Evolutionary conservation across 2,797 vertebrate genomes (phyloP).

Genomic region (Mus minutoides): DNA sequence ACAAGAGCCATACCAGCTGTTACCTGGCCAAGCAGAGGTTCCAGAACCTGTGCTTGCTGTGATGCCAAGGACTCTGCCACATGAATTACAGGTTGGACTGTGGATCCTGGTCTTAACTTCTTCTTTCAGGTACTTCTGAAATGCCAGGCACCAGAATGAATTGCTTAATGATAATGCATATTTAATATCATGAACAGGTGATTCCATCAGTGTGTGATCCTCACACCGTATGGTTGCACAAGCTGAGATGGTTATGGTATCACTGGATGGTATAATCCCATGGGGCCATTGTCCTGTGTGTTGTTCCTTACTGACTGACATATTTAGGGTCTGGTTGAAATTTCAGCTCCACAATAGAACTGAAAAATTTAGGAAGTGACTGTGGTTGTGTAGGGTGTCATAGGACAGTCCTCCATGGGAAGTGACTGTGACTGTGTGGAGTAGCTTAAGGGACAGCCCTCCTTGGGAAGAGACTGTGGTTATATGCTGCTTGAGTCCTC

Average conservation of each 20-base stretch:
- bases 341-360: background rate
- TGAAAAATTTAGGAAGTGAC: background rate
- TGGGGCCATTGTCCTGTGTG: background rate
- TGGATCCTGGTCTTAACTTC: background rate
- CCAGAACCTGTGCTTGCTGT: background rate
- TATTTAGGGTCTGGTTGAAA: background rate
- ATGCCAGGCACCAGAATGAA: too few relatives aligned
- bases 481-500: background rate
- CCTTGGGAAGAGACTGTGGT: background rate
- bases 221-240: too few relatives aligned
- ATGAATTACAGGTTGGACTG: accelerated
- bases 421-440: background rate
- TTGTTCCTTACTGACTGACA: background rate
- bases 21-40: accelerated
- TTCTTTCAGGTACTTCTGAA: background rate
- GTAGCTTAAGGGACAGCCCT: background rate
- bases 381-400: too few relatives aligned
- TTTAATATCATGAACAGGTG: background rate
- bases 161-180: background rate
- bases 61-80: background rate
- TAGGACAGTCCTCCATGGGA: background rate
- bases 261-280: too few relatives aligned
- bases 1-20: background rate
- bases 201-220: background rate
- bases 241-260: background rate